phyloP scores from a whole-genome alignment of 2,797 vertebrate genomes.

The Nothura maculosa region DNA sequence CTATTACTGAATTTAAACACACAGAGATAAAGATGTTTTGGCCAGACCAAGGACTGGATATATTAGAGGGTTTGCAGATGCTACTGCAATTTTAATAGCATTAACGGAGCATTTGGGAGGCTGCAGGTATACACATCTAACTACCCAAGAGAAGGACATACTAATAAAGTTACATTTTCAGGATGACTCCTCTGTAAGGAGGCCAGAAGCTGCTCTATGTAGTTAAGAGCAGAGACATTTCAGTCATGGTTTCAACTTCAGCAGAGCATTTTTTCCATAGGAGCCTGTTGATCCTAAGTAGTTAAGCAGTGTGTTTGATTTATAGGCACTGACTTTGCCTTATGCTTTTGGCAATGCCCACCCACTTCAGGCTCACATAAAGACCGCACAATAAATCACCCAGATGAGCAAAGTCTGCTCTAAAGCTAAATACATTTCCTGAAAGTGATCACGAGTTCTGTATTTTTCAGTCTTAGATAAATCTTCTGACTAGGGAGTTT shows the following conservation, averaged over 20 bases:
- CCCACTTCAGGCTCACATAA: background rate
- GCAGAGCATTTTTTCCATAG: conserved; percentile 6
- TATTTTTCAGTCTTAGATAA: background rate
- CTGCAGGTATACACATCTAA: background rate
- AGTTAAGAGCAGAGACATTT: conserved; percentile 23
- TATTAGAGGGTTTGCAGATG: background rate
- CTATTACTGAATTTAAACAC: background rate
- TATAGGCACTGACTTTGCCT: conserved; percentile 19
- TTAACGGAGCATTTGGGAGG: background rate
- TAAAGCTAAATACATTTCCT: conserved; percentile 38
- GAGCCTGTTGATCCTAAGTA: conserved; percentile 33
- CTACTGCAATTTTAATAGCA: background rate
- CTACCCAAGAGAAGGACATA: background rate
- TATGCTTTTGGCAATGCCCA: conserved; percentile 43
- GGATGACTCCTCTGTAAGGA: background rate
- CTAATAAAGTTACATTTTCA: conserved; percentile 20
- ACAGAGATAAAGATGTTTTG: background rate
- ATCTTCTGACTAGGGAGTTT: background rate
- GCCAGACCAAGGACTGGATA: background rate
- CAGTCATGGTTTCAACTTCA: conserved; percentile 25
- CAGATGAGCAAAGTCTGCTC: conserved; percentile 21
- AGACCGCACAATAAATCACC: conserved; percentile 21
- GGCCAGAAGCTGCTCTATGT: background rate
- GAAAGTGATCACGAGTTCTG: background rate
- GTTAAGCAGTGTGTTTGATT: conserved; percentile 38